Evolutionary conservation across 2,888 invertebrate species (phyloP).

Genomic region (Nebria salina): DNA sequence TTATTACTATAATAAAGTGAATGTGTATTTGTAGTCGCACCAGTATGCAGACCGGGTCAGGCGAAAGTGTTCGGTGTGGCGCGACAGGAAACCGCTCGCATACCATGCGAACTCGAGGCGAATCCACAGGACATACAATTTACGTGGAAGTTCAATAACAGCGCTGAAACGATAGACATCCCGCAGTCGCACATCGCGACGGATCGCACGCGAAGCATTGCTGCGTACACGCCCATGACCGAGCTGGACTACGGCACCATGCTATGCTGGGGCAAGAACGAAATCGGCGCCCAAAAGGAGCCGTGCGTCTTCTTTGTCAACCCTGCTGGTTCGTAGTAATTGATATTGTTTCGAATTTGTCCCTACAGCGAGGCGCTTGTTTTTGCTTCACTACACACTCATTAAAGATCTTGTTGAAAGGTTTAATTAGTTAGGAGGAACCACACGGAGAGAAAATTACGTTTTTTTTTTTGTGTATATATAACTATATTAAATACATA

Average conservation of each 20-base stretch:
- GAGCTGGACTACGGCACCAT: slow-evolving; percentile 80
- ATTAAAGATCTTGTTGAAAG: neutral
- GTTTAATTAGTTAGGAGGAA: neutral
- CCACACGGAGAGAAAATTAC: neutral
- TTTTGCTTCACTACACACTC: neutral
- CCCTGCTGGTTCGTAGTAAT: slow-evolving; percentile 70
- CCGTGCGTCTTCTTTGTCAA: slow-evolving; percentile 79
- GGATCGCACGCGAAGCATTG: slow-evolving; percentile 72
- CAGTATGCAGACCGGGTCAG: slow-evolving; percentile 76
- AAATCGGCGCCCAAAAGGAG: slow-evolving; percentile 75
- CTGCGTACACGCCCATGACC: slow-evolving; percentile 76
- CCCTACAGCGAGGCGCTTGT: neutral
- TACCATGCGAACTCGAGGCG: slow-evolving; percentile 79
- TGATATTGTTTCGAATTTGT: slow-evolving; percentile 4
- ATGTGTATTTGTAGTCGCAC: slow-evolving; percentile 67
- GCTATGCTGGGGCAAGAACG: slow-evolving; percentile 78
- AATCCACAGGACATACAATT: slow-evolving; percentile 76
- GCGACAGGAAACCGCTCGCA: slow-evolving; percentile 72
- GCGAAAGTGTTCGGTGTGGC: slow-evolving; percentile 77
- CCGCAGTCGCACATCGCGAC: slow-evolving; percentile 70
- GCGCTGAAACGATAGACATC: slow-evolving; percentile 75
- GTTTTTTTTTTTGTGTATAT: too few species aligned
- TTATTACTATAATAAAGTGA: neutral
- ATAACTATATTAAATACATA: too few species aligned
- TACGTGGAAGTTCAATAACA: slow-evolving; percentile 82